Conservation (phyloP, 2,888 invertebrate genomes). For the Hirtodrosophila trivittata region DNA sequence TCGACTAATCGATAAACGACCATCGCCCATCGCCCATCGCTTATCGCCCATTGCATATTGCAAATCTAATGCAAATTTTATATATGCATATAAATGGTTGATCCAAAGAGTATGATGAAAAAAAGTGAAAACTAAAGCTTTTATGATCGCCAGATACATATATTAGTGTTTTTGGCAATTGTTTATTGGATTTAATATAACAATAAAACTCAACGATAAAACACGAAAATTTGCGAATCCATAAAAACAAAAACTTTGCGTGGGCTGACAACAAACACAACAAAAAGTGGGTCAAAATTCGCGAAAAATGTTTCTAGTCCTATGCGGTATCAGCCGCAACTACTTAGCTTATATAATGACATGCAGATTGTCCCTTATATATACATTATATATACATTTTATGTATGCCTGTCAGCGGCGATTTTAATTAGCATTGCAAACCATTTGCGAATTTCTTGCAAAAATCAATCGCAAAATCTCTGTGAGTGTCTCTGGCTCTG, state of each 20-base stretch:
- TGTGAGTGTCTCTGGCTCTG: constrained; percentile 1
- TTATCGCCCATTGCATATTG: too few relatives aligned
- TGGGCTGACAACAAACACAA: constrained; percentile 6
- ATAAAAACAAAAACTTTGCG: constrained; percentile 26
- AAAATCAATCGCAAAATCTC: constrained; percentile 47
- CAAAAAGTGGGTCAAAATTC: constrained; percentile 58
- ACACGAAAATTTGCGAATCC: constrained; percentile 5
- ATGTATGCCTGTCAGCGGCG: constrained; percentile 27
- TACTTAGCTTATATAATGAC: constrained; percentile 31
- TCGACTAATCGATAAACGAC: too few relatives aligned
- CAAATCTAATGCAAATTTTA: constrained; percentile 1
- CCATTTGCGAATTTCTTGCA: constrained; percentile 51
- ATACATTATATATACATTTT: constrained; percentile 19
- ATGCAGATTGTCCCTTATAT: constrained; percentile 2
- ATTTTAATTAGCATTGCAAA: constrained; percentile 63
- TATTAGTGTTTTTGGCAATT: constrained; percentile 9
- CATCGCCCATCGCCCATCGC: too few relatives aligned
- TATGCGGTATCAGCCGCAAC: constrained; percentile 34
- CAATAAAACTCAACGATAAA: neutral
- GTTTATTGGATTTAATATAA: constrained; percentile 1
- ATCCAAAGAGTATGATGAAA: neutral
- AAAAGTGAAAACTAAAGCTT: constrained; percentile 10
- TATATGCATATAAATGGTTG: constrained; percentile 6
- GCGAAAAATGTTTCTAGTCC: constrained; percentile 50
- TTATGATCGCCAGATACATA: constrained; percentile 3